These are phyloP conservation scores for Peromyscus leucopus DNA, from an alignment of 2,113 vertebrate species.

Conservation along the genomic window DNA sequence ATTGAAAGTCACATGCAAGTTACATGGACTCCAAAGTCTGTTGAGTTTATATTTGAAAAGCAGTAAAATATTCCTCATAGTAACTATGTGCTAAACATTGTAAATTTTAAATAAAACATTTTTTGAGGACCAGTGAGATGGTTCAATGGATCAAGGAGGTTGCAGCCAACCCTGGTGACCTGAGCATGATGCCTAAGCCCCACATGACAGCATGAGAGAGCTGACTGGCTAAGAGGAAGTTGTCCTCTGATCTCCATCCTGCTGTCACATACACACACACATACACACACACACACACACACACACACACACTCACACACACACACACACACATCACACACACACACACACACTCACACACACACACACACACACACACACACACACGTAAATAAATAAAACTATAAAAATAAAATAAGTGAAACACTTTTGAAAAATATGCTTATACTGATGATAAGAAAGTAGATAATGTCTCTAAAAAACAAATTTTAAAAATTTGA, in stretches of 20 bases:
- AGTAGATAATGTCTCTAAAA: not conserved
- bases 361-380: not conserved
- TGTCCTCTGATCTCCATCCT: not conserved
- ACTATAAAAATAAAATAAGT: not conserved
- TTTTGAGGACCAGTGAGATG: not conserved
- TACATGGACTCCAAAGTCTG: not conserved
- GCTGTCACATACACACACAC: not conserved
- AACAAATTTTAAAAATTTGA: not conserved
- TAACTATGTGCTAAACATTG: not conserved
- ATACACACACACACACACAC: not conserved
- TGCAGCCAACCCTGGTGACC: too few species aligned
- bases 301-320: not conserved
- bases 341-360: not conserved
- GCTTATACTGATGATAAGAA: not conserved
- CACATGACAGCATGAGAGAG: not conserved
- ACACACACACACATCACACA: not conserved
- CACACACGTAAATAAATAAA: not conserved
- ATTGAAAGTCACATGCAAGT: not conserved
- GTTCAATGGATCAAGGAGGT: too few species aligned
- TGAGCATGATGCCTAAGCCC: accelerated
- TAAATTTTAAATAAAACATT: not conserved
- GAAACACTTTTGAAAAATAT: not conserved
- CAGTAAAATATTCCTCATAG: not conserved
- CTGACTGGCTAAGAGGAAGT: not conserved
- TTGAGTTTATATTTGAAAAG: not conserved